Conservation (phyloP, 2,797 vertebrate species). For the Australoheros facetus region DNA sequence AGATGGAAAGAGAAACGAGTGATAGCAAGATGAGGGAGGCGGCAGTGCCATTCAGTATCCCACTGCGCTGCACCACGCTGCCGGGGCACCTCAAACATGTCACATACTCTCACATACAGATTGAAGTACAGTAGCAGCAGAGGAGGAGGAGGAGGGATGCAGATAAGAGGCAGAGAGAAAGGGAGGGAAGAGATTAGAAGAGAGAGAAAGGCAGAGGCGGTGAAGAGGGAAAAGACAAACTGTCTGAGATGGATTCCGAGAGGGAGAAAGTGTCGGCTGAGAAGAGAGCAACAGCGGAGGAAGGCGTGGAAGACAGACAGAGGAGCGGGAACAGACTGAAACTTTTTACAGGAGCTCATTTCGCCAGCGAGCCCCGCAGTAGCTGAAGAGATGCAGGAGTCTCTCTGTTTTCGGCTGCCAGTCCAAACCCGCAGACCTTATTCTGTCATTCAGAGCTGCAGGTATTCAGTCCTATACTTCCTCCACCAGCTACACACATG, state of each 20-base stretch:
- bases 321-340: constrained; percentile 23
- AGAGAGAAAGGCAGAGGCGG: constrained; percentile 20
- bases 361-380: constrained; percentile 14
- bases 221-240: constrained; percentile 39
- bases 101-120: constrained; percentile 21
- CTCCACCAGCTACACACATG: neutral
- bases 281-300: constrained; percentile 12
- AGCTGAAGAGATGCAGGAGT: neutral
- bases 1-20: constrained; percentile 25
- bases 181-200: constrained; percentile 38
- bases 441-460: constrained; percentile 47
- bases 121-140: constrained; percentile 47
- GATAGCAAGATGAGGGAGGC: constrained; percentile 5
- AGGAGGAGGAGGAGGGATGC: constrained; percentile 29
- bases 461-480: neutral
- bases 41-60: constrained; percentile 33
- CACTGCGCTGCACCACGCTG: constrained; percentile 37
- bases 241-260: constrained; percentile 36
- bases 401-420: constrained; percentile 1
- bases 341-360: constrained; percentile 31
- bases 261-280: neutral
- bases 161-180: neutral
- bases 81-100: constrained; percentile 53
- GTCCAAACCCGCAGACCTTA: constrained; percentile 34
- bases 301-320: constrained; percentile 16